Percentiles rank a stretch among this genome's conserved stretches.
phyloP scores from a whole-genome alignment of 2,888 invertebrate species.

The Dysmachus trigonus region DNA sequence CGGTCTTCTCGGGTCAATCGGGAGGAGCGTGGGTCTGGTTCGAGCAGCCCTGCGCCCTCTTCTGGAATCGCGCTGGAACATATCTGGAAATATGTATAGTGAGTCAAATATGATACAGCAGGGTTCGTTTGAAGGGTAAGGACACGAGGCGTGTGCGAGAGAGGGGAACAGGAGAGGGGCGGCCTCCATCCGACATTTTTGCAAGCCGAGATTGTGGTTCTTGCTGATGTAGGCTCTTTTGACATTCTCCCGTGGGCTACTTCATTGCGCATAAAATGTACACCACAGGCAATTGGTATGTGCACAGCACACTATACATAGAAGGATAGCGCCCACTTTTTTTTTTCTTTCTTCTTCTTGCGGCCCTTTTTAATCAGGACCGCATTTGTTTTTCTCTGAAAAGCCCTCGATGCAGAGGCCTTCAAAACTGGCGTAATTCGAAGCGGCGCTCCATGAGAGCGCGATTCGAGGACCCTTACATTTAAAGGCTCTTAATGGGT shows the following conservation, averaged over 20 bases:
- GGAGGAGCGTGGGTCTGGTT: neutral
- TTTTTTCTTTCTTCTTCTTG: neutral
- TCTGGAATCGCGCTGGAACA: neutral
- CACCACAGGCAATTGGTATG: conserved; percentile 19
- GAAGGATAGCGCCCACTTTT: neutral
- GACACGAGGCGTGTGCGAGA: neutral
- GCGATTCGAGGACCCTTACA: neutral
- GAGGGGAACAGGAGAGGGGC: neutral
- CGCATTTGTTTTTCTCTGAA: neutral
- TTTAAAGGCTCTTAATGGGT: neutral
- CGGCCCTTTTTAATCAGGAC: conserved; percentile 12
- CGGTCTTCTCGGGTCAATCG: neutral
- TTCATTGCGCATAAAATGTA: conserved; percentile 22
- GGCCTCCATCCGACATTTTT: neutral
- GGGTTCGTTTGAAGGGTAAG: conserved; percentile 27
- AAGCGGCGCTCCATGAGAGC: neutral
- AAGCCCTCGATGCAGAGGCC: neutral
- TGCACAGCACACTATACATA: neutral
- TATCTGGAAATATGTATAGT: neutral
- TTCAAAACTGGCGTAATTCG: neutral
- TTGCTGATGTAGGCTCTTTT: conserved; percentile 13
- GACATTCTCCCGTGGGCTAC: neutral
- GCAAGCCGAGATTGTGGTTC: neutral
- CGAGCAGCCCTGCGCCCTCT: neutral
- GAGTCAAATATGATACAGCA: neutral